Evolutionary conservation across 1,140 invertebrate genomes (phyloP), one percentile per base, ranked within the genome.

Genomic region (Anthonomus grandis): DNA sequence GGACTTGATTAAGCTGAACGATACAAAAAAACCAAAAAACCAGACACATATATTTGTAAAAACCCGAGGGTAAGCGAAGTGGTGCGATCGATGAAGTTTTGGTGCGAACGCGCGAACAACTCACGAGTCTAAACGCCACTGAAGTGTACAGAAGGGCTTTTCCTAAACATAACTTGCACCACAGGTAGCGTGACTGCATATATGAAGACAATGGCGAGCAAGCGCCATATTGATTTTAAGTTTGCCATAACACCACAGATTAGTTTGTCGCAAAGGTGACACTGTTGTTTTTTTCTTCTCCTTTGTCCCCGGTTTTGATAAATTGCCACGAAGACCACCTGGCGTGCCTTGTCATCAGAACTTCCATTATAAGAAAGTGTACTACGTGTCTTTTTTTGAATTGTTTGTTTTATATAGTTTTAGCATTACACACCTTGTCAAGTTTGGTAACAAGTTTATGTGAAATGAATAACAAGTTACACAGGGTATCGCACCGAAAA

Each of bases 211-310:
- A 63, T 36, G 63, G 63, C 49, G 67, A 68, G 68, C 69, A 71
- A 60, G 70, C 70, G 70, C 68, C 70, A 71, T 71, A 71, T 71
- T 70, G 70, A 71, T 71, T 71, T 71, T 71, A 70, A 71, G 45
- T 63, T 65, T 55, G 39, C 45, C 55, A 60, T 58, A 66, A 60
- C 55, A 62, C 62, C 52, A 62, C 60, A 60, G 59, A 64, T 59
- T 62, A 63, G 49, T 51, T 58, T 65, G 64, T 62, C 64, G 62
- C 57, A 45, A 57, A 60, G 48, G 54, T 48, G 52, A 53, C 48
- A 58, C 37, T 6, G 51, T 48, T 51, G 56, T 55, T 48, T 58
- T 58, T 37, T 34, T 47, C 48, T 47, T n/a, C n/a, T n/a, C n/a
- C 44, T 56, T 47, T 47, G 38, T 34, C 44, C 22, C 21, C 42